These are phyloP conservation scores for Aphrocallistes beatrix DNA, from an alignment of 37 sponge, comb jelly and placozoan species.

Conservation along the genomic window DNA sequence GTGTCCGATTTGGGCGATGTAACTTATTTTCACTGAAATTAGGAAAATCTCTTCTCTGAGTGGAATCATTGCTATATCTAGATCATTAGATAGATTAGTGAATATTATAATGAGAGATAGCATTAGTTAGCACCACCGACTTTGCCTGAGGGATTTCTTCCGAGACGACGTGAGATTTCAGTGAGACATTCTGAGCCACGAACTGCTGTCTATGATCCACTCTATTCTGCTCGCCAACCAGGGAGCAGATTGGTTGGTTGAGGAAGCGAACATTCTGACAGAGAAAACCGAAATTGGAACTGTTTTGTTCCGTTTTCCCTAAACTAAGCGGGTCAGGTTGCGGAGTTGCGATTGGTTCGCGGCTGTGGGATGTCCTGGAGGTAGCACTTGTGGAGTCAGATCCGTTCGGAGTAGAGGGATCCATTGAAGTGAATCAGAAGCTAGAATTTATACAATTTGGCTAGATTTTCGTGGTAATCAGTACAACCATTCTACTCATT, in stretches of 20 bases:
- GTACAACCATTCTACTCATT: too few species aligned
- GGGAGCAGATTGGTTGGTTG: conserved; percentile 2
- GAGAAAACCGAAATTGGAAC: background rate
- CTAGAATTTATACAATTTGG: too few species aligned
- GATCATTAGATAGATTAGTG: background rate
- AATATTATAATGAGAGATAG: background rate
- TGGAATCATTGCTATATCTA: background rate
- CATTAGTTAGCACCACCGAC: background rate
- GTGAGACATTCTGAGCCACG: background rate
- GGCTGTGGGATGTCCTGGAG: too few species aligned
- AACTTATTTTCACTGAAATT: background rate
- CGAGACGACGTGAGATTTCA: background rate
- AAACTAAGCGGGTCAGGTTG: too few species aligned
- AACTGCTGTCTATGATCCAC: conserved; percentile 3
- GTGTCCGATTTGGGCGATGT: background rate
- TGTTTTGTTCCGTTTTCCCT: too few species aligned
- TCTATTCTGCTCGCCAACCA: conserved; percentile 6
- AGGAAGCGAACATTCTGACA: conserved; percentile 15
- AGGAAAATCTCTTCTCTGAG: background rate
- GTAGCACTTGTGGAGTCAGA: too few species aligned
- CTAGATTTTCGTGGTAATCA: too few species aligned
- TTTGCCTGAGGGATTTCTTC: background rate
- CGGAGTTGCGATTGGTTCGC: too few species aligned
- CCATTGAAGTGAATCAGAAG: too few species aligned
- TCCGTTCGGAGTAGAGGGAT: too few species aligned